These are phyloP conservation scores for Bradysia coprophila DNA, from an alignment of 1,140 invertebrate genomes.

Conservation along the genomic window DNA sequence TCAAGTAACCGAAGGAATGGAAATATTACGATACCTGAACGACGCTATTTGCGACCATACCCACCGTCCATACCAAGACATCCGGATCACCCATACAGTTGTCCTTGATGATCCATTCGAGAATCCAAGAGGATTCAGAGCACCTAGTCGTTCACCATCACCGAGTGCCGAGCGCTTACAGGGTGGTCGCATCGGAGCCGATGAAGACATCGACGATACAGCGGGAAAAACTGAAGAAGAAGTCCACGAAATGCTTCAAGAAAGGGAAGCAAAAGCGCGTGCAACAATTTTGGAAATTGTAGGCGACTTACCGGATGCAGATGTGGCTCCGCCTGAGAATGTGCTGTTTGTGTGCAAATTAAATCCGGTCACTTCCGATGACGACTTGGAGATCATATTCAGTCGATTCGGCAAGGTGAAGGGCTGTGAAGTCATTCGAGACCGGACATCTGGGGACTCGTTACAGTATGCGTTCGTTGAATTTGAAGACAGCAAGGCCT, in stretches of 20 bases:
- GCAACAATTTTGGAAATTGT: conserved; percentile 98
- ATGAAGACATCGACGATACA: conserved; percentile 88
- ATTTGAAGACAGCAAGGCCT: conserved; percentile 86
- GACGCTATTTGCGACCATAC: conserved; percentile 83
- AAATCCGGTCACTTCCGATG: conserved; percentile 97
- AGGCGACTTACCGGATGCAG: conserved; percentile 91
- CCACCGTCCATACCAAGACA: conserved; percentile 89
- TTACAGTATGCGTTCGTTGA: conserved; percentile 99
- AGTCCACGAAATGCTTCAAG: conserved; percentile 71
- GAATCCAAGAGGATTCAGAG: conserved; percentile 57
- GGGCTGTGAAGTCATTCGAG: conserved; percentile 93
- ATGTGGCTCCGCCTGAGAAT: conserved; percentile 96
- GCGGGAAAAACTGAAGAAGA: conserved; percentile 67
- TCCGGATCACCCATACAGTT: conserved; percentile 93
- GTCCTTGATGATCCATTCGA: conserved; percentile 92
- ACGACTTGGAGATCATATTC: conserved; percentile 96
- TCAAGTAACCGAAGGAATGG: conserved; percentile 83
- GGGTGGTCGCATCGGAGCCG: conserved; percentile 79
- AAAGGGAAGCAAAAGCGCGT: conserved; percentile 86
- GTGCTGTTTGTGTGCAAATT: conserved; percentile 98
- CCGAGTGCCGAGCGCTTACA: conserved; percentile 59
- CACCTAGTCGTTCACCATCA: conserved; percentile 73
- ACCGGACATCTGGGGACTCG: conserved; percentile 83
- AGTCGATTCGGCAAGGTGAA: conserved; percentile 89
- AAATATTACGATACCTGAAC: conserved; percentile 78